These are phyloP conservation scores for Agrenia bidenticulata DNA, from an alignment of 2,888 invertebrate species.

Conservation along the genomic window DNA sequence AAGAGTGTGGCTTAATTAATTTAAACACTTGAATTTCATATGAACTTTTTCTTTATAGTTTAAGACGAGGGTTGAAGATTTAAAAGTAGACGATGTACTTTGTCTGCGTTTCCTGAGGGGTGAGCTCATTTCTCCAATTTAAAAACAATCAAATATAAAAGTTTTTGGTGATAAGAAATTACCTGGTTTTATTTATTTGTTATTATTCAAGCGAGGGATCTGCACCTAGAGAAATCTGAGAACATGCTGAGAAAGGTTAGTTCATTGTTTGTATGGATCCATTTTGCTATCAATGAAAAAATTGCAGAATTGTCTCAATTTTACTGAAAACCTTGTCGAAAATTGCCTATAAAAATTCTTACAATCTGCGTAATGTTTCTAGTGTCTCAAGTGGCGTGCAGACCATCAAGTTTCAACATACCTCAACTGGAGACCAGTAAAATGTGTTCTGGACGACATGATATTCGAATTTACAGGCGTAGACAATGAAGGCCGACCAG, in stretches of 20 bases:
- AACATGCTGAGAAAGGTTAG: slow-evolving; percentile 25
- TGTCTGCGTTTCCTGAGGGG: slow-evolving; percentile 19
- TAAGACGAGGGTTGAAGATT: slow-evolving; percentile 9
- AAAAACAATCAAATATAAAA: too few relatives aligned
- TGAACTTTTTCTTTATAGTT: slow-evolving; percentile 10
- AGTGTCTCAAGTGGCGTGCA: slow-evolving; percentile 34
- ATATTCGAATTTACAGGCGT: slow-evolving; percentile 26
- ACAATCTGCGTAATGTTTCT: too few relatives aligned
- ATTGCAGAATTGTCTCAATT: not conserved
- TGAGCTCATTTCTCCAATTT: not conserved
- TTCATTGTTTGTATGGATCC: too few relatives aligned
- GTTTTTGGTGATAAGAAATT: too few relatives aligned
- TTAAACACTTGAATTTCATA: too few relatives aligned
- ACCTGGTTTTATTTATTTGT: not conserved
- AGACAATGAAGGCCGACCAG: slow-evolving; percentile 33
- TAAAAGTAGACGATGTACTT: slow-evolving; percentile 13
- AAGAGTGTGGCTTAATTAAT: too few relatives aligned
- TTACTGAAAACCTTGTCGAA: not conserved
- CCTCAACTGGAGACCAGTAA: slow-evolving; percentile 16
- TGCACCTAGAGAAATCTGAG: slow-evolving; percentile 25
- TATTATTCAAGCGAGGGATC: not conserved
- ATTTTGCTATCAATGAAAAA: not conserved
- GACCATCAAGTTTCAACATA: slow-evolving; percentile 27
- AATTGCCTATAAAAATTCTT: not conserved
- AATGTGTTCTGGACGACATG: slow-evolving; percentile 29